Evolutionary conservation across 2,888 invertebrate species (phyloP).

Genomic region (Diadegma fenestrale): DNA sequence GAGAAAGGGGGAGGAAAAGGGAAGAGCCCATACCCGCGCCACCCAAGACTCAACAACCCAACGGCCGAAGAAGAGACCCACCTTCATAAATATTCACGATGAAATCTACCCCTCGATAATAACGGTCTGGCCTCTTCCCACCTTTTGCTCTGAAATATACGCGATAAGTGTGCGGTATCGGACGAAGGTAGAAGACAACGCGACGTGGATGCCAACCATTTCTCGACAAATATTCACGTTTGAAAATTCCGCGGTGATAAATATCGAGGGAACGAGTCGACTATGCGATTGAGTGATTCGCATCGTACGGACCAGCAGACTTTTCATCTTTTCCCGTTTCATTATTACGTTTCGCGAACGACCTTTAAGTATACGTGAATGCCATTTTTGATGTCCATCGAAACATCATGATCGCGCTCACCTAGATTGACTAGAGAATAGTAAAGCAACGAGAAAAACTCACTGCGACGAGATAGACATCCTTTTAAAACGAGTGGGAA

Average conservation of each 20-base stretch:
- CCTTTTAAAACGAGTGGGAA: conserved; percentile 34
- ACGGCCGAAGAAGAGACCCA: conserved; percentile 71
- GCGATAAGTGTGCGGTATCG: conserved; percentile 77
- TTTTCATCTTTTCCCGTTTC: not conserved
- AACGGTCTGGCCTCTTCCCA: conserved; percentile 74
- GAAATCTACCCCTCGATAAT: conserved; percentile 84
- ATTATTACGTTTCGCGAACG: not conserved
- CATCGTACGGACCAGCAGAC: conserved; percentile 4
- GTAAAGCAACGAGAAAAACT: not conserved
- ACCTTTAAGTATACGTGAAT: not conserved
- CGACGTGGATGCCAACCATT: conserved; percentile 60
- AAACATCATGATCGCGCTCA: conserved; percentile 7
- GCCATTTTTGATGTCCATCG: not conserved
- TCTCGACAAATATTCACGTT: conserved; percentile 45
- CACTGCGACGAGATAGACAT: conserved; percentile 13
- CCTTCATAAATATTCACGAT: conserved; percentile 84
- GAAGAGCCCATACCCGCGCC: conserved; percentile 61
- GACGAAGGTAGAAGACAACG: conserved; percentile 70
- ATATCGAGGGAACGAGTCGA: conserved; percentile 39
- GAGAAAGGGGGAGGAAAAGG: conserved; percentile 19
- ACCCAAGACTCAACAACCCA: conserved; percentile 53
- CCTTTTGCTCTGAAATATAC: conserved; percentile 79
- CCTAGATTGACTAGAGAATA: not conserved
- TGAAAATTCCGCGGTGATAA: conserved; percentile 37
- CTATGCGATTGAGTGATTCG: conserved; percentile 22